Conservation (phyloP, 2,888 invertebrate genomes). For the Palloptera scutellata region DNA sequence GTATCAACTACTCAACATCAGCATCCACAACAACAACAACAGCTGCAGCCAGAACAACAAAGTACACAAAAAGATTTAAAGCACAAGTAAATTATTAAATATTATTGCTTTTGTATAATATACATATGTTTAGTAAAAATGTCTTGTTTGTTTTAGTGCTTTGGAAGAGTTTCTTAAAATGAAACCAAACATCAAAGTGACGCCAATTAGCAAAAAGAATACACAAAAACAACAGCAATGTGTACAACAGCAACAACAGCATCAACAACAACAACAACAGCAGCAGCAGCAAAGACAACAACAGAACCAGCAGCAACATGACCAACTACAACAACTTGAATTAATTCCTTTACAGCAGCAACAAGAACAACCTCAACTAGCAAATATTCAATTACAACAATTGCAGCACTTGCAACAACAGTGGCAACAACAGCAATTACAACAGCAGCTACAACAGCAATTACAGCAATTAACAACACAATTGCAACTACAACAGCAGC, state of each 20-base stretch:
- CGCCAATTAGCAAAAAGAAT: slow-evolving; percentile 49
- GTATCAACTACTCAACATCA: slow-evolving; percentile 36
- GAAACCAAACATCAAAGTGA: slow-evolving; percentile 62
- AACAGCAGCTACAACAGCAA: slow-evolving; percentile 33
- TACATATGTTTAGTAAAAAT: neutral
- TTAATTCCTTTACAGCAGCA: slow-evolving; percentile 40
- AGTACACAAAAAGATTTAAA: slow-evolving; percentile 57
- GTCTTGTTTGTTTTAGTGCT: slow-evolving; percentile 44
- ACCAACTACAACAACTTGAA: slow-evolving; percentile 36
- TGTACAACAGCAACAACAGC: slow-evolving; percentile 32
- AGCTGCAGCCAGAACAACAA: slow-evolving; percentile 33
- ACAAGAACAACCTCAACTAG: slow-evolving; percentile 35
- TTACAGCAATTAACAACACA: slow-evolving; percentile 39
- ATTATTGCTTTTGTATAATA: neutral
- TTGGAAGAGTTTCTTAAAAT: slow-evolving; percentile 61
- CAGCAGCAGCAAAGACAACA: slow-evolving; percentile 37
- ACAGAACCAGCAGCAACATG: slow-evolving; percentile 39
- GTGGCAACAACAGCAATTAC: slow-evolving; percentile 31
- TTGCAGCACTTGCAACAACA: slow-evolving; percentile 36
- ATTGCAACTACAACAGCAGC: slow-evolving; percentile 44
- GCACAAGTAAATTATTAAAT: slow-evolving; percentile 52
- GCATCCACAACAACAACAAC: slow-evolving; percentile 30
- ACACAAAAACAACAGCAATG: slow-evolving; percentile 32
- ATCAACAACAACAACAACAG: slow-evolving; percentile 32
- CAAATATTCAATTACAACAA: slow-evolving; percentile 19